A percentile compares a stretch with the other conserved stretches of the same genome.
Evolutionary conservation across 2,888 invertebrate genomes (phyloP).

Genomic region (Protodeltote pygarga): DNA sequence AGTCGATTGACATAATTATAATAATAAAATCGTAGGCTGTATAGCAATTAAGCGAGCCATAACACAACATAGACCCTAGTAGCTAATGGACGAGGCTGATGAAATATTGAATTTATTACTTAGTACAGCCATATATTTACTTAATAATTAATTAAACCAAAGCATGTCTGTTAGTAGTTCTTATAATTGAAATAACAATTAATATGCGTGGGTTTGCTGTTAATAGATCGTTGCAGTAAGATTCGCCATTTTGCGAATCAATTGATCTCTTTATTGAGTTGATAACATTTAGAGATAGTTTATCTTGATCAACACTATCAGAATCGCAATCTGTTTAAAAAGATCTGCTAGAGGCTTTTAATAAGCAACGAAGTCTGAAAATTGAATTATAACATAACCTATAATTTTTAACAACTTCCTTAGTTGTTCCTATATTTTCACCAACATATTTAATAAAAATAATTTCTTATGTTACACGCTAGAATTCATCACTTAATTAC

Average conservation of each 20-base stretch:
- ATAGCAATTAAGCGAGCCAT: constrained; percentile 10
- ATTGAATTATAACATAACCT: too few species aligned
- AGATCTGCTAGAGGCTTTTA: too few species aligned
- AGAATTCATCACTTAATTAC: constrained; percentile 19
- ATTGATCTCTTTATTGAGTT: constrained; percentile 18
- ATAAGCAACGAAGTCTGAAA: too few species aligned
- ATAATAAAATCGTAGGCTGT: constrained; percentile 1
- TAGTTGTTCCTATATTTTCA: too few species aligned
- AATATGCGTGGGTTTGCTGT: not conserved
- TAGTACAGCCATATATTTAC: constrained; percentile 10
- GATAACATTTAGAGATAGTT: too few species aligned
- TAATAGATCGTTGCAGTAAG: constrained; percentile 1
- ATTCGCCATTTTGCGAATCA: constrained; percentile 17
- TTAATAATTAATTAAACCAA: constrained; percentile 32
- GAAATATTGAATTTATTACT: constrained; percentile 23
- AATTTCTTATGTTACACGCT: constrained; percentile 23
- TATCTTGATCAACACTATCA: too few species aligned
- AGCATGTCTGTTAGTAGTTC: constrained; percentile 14
- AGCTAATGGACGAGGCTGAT: constrained; percentile 5
- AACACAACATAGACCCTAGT: not conserved
- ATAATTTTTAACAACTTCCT: too few species aligned
- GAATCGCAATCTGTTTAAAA: too few species aligned
- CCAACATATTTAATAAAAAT: too few species aligned
- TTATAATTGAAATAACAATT: constrained; percentile 34
- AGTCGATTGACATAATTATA: constrained; percentile 3